Evolutionary conservation across 2,888 invertebrate genomes (phyloP).

Genomic region (Drosophila formosana): DNA sequence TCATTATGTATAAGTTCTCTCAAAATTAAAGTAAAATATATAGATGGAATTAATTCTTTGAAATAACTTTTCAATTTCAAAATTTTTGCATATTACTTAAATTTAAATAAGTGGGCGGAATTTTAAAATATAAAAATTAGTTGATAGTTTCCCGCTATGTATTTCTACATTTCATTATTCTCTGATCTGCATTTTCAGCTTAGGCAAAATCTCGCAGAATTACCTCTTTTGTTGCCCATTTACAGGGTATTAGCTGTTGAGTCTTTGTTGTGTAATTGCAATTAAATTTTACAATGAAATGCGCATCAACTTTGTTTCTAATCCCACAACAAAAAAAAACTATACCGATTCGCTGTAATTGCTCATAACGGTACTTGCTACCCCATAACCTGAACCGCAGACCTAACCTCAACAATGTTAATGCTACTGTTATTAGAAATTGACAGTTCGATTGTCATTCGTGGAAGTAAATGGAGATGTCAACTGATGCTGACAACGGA

Average conservation of each 20-base stretch:
- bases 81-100: too few species aligned
- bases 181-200: background rate
- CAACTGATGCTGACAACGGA: slow-evolving; percentile 61
- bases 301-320: background rate
- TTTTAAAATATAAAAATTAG: too few species aligned
- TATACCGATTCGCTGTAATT: slow-evolving; percentile 17
- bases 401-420: slow-evolving; percentile 28
- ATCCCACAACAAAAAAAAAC: background rate
- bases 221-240: background rate
- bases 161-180: too few species aligned
- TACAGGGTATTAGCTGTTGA: background rate
- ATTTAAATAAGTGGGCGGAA: too few species aligned
- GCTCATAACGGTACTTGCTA: slow-evolving; percentile 40
- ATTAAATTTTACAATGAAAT: background rate
- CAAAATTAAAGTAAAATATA: too few species aligned
- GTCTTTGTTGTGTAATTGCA: background rate
- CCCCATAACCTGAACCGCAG: slow-evolving; percentile 23
- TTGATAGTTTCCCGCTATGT: too few species aligned
- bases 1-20: too few species aligned
- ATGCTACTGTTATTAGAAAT: slow-evolving; percentile 47
- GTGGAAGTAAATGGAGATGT: slow-evolving; percentile 75
- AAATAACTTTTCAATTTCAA: too few species aligned
- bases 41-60: too few species aligned
- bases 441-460: slow-evolving; percentile 53
- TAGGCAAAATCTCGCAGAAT: background rate